These are phyloP conservation scores for Morpho deidamia DNA, from an alignment of 2,888 invertebrate species.

Conservation along the genomic window DNA sequence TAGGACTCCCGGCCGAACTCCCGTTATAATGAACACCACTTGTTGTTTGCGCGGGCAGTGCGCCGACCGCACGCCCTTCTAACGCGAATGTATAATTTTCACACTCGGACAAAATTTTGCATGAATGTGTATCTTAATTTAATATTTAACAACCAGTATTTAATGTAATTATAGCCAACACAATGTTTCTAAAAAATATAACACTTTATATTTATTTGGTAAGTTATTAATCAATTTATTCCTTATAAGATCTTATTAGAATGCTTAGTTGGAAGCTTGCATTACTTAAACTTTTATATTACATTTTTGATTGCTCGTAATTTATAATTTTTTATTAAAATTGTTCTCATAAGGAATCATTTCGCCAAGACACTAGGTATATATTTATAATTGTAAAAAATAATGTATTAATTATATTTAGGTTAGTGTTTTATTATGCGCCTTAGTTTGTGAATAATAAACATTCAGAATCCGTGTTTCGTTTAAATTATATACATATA, in stretches of 20 bases:
- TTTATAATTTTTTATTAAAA: too few species aligned
- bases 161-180: constrained; percentile 41
- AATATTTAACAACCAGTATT: constrained; percentile 32
- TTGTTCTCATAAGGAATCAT: too few species aligned
- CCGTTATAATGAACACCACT: constrained; percentile 73
- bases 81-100: constrained; percentile 71
- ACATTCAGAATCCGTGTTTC: too few species aligned
- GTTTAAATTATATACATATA: too few species aligned
- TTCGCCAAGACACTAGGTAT: too few species aligned
- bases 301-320: too few species aligned
- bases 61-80: constrained; percentile 75
- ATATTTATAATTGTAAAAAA: too few species aligned
- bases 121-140: constrained; percentile 49
- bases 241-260: not conserved
- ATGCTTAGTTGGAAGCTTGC: too few species aligned
- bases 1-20: constrained; percentile 69
- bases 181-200: constrained; percentile 62
- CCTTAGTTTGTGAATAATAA: too few species aligned
- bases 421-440: too few species aligned
- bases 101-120: constrained; percentile 60
- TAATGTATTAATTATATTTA: too few species aligned
- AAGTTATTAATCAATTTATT: constrained; percentile 32
- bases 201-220: constrained; percentile 56
- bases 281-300: too few species aligned
- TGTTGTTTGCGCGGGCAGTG: constrained; percentile 73